Evolutionary conservation across 2,888 invertebrate species (phyloP).

Genomic region (Patella ulyssiponensis): DNA sequence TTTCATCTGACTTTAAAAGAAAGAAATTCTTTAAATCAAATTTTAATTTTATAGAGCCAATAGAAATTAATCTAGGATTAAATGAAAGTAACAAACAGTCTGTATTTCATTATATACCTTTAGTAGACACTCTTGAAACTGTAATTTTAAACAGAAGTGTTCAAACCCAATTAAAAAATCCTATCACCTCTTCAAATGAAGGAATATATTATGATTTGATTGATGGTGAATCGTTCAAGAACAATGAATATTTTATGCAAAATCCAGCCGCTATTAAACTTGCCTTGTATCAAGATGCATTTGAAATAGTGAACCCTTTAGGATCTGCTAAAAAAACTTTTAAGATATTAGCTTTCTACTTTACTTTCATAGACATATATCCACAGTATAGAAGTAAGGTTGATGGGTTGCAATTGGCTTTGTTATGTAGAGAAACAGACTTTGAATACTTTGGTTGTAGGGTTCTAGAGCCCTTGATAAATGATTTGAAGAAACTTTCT

Average conservation of each 20-base stretch:
- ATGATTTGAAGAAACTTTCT: background rate
- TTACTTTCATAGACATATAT: too few species aligned
- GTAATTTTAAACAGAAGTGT: background rate
- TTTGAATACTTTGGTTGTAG: background rate
- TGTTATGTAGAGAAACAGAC: too few species aligned
- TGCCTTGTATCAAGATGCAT: background rate
- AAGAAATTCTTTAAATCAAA: background rate
- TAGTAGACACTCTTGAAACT: background rate
- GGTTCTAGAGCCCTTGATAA: background rate
- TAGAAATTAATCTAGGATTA: background rate
- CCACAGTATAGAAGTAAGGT: too few species aligned
- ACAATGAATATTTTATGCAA: background rate
- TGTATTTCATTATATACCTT: background rate
- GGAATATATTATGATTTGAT: background rate
- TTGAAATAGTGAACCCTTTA: too few species aligned
- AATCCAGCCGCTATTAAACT: background rate
- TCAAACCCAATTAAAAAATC: background rate
- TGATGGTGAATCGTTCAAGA: background rate
- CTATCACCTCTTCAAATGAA: background rate
- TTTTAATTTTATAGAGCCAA: background rate
- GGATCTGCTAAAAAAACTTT: too few species aligned
- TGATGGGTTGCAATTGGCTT: too few species aligned
- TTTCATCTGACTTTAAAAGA: background rate
- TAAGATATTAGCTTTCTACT: too few species aligned
- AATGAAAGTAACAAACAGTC: background rate